A percentile compares a stretch with the other conserved stretches of the same genome.
Evolutionary conservation across 92 coral and sea anemone species (phyloP).

Genomic region (Zoanthus gigantus): DNA sequence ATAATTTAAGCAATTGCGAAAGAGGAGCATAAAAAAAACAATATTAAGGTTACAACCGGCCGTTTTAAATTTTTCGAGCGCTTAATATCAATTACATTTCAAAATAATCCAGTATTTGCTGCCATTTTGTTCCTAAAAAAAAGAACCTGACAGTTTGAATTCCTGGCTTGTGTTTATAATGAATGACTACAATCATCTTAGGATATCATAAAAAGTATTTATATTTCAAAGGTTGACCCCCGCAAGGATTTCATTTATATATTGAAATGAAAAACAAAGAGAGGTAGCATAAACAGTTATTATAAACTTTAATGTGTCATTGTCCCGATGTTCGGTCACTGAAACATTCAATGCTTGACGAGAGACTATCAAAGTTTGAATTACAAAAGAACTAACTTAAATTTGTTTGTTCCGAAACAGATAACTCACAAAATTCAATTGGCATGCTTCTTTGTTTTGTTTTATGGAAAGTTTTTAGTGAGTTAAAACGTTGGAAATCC

Average conservation of each 20-base stretch:
- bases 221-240: background rate
- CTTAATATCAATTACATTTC: too few species aligned
- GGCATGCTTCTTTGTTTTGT: background rate
- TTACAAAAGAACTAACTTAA: background rate
- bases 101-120: too few species aligned
- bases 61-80: too few species aligned
- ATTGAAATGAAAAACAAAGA: background rate
- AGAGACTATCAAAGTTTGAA: background rate
- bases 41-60: too few species aligned
- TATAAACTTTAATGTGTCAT: background rate
- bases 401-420: background rate
- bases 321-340: background rate
- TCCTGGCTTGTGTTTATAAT: too few species aligned
- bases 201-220: background rate
- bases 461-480: too few species aligned
- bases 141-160: too few species aligned
- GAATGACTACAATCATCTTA: background rate
- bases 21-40: too few species aligned
- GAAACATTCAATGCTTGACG: background rate
- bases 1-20: too few species aligned
- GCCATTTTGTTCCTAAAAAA: too few species aligned
- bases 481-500: background rate
- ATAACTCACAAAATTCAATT: background rate
- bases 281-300: background rate
- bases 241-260: background rate